phyloP scores from a whole-genome alignment of 2,888 invertebrate species.

The Chrysomela aeneicollis region DNA sequence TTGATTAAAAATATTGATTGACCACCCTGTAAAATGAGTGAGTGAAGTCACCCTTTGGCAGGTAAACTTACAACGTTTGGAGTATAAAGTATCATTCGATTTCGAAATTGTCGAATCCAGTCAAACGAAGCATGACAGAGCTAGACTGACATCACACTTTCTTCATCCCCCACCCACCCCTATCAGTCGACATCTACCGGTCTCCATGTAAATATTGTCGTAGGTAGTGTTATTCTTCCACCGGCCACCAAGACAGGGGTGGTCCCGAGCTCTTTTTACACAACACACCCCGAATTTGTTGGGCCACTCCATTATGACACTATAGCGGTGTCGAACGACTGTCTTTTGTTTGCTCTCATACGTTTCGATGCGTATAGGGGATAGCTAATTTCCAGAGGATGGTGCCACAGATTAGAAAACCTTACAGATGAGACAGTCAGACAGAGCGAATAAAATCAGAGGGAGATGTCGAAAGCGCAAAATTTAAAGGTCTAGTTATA shows the following conservation, averaged over 20 bases:
- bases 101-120: no score
- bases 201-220: not conserved
- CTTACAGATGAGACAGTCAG: no score
- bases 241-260: conserved; percentile 45
- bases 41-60: no score
- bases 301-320: conserved; percentile 41
- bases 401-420: not conserved
- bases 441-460: no score
- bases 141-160: no score
- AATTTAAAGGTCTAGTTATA: no score
- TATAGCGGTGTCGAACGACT: conserved; percentile 40
- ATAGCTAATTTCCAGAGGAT: not conserved
- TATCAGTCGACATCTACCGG: not conserved
- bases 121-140: no score
- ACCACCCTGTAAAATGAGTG: no score
- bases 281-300: conserved; percentile 50
- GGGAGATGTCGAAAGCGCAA: no score
- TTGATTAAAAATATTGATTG: no score
- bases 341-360: conserved; percentile 30
- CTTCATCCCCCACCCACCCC: not conserved
- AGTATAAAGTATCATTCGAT: no score
- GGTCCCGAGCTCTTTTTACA: conserved; percentile 49
- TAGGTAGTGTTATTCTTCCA: conserved; percentile 33
- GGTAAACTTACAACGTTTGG: no score
- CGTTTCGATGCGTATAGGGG: not conserved